Evolutionary conservation across 2,797 vertebrate genomes (phyloP).

Genomic region (Macropus fuliginosus): DNA sequence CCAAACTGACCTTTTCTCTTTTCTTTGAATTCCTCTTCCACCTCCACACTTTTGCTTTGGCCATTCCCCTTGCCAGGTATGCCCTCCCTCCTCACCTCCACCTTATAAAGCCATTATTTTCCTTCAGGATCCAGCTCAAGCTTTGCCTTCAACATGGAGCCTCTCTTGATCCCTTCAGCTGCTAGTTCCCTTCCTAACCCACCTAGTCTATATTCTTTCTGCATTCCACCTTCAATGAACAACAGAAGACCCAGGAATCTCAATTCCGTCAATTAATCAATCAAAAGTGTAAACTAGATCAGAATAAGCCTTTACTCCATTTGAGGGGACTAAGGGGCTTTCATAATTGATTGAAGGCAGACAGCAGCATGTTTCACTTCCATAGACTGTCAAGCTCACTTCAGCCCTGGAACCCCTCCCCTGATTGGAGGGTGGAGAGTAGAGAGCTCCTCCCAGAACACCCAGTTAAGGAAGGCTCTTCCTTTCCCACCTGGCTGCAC

Average conservation of each 20-base stretch:
- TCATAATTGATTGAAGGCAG: not conserved
- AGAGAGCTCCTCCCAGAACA: not conserved
- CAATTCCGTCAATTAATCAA: not conserved
- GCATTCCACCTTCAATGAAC: not conserved
- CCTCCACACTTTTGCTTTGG: not conserved
- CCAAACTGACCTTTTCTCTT: not conserved
- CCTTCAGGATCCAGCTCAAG: not conserved
- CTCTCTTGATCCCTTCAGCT: not conserved
- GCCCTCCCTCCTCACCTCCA: not conserved
- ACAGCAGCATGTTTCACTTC: too few species aligned
- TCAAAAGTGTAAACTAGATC: not conserved
- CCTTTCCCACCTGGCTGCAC: not conserved
- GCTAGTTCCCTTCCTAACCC: not conserved
- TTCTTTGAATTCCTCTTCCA: not conserved
- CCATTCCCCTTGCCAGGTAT: not conserved
- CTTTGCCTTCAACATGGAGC: not conserved
- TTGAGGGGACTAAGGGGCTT: not conserved
- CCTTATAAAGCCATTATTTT: not conserved
- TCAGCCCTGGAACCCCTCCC: not conserved
- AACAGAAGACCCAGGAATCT: not conserved
- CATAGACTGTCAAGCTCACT: not conserved
- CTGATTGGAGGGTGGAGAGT: not conserved
- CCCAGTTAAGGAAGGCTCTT: not conserved
- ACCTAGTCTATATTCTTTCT: not conserved
- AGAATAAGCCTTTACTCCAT: not conserved